These are phyloP conservation scores for Hydrolagus colliei DNA, from an alignment of 2,797 vertebrate genomes.

Conservation along the genomic window DNA sequence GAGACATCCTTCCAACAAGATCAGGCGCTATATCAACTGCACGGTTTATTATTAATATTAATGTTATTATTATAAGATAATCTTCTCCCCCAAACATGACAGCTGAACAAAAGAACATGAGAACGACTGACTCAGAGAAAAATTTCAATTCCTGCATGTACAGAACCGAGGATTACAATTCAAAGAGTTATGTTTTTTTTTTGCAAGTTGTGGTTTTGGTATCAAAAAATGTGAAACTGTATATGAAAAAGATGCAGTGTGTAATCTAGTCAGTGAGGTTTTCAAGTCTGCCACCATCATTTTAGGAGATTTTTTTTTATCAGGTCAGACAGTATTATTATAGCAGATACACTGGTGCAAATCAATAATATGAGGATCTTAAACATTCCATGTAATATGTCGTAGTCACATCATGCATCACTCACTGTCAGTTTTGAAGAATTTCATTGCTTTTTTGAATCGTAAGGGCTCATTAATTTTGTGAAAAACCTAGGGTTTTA, in stretches of 20 bases:
- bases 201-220: background rate
- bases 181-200: background rate
- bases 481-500: background rate
- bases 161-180: background rate
- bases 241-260: background rate
- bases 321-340: background rate
- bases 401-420: background rate
- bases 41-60: no score
- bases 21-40: no score
- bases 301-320: background rate
- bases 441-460: background rate
- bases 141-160: background rate
- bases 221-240: background rate
- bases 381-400: background rate
- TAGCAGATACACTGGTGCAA: background rate
- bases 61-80: background rate
- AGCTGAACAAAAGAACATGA: background rate
- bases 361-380: background rate
- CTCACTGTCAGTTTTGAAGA: background rate
- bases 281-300: background rate
- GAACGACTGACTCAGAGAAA: background rate
- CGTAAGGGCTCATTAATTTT: background rate
- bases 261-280: background rate
- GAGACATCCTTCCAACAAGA: no score
- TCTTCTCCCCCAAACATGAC: background rate